phyloP scores from a whole-genome alignment of 1,140 invertebrate genomes.

The Zaprionus nigranus region DNA sequence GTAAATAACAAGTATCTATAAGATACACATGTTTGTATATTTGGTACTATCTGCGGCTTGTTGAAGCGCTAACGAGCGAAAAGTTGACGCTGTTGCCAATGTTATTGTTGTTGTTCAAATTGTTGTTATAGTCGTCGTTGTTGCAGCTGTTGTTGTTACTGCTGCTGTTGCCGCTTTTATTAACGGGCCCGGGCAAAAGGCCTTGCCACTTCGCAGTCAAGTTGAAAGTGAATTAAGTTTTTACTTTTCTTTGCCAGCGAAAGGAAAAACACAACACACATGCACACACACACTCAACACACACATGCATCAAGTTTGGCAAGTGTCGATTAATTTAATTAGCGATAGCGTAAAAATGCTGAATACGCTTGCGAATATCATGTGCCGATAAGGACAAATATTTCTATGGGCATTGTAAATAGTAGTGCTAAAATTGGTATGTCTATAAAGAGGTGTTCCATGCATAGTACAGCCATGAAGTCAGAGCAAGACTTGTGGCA shows the following conservation, averaged over 20 bases:
- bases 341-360: conserved; percentile 56
- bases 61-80: conserved; percentile 51
- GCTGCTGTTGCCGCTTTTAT: conserved; percentile 25
- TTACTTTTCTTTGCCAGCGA: conserved; percentile 58
- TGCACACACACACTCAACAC: not conserved
- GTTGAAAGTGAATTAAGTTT: conserved; percentile 77
- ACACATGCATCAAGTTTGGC: conserved; percentile 25
- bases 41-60: conserved; percentile 8
- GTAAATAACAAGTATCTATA: conserved; percentile 57
- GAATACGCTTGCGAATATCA: conserved; percentile 34
- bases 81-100: conserved; percentile 52
- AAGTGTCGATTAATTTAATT: conserved; percentile 53
- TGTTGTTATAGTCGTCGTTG: not conserved
- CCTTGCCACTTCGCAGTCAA: conserved; percentile 57
- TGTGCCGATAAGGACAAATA: conserved; percentile 44
- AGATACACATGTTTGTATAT: conserved; percentile 38
- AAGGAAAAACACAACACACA: conserved; percentile 41
- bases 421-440: not conserved
- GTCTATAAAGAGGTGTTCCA: not conserved
- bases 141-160: conserved; percentile 33
- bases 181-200: conserved; percentile 35
- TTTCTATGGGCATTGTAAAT: conserved; percentile 3
- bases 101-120: conserved; percentile 29
- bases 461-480: not conserved
- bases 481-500: not conserved